phyloP scores from a whole-genome alignment of 2,888 invertebrate genomes.

The Athalia circularis region DNA sequence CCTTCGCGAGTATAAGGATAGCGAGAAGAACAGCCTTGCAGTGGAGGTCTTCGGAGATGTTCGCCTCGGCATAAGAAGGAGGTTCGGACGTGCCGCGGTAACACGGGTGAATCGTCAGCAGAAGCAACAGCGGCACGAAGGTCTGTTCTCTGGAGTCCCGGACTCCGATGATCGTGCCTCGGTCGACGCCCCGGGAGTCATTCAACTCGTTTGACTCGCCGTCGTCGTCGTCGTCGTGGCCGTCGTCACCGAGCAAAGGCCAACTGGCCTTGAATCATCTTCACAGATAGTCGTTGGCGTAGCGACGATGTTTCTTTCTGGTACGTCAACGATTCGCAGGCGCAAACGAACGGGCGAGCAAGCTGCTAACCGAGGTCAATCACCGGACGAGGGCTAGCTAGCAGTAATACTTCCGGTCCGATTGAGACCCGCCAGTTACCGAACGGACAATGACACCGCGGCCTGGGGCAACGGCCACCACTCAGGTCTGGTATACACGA shows the following conservation, averaged over 20 bases:
- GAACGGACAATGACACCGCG: constrained; percentile 39
- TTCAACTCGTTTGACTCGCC: constrained; percentile 72
- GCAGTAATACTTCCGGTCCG: constrained; percentile 33
- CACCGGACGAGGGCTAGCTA: constrained; percentile 32
- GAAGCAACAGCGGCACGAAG: constrained; percentile 20
- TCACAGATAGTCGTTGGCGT: constrained; percentile 61
- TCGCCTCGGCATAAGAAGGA: background rate
- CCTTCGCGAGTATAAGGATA: background rate
- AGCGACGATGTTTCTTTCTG: constrained; percentile 4
- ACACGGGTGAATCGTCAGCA: background rate
- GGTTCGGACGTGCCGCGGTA: background rate
- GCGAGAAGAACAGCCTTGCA: background rate
- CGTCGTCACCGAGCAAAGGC: constrained; percentile 57
- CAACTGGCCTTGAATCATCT: constrained; percentile 68
- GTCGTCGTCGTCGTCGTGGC: constrained; percentile 47
- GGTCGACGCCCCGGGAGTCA: constrained; percentile 72
- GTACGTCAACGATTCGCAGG: constrained; percentile 23
- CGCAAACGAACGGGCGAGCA: constrained; percentile 33
- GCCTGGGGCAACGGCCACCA: background rate
- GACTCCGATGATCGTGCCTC: constrained; percentile 29
- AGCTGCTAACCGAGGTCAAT: constrained; percentile 13
- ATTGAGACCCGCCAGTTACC: constrained; percentile 10
- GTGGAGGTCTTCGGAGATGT: background rate
- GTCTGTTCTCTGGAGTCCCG: background rate
- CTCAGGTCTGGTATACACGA: background rate